Evolutionary conservation across 1,140 invertebrate genomes (phyloP).

Genomic region (Idris sp.): DNA sequence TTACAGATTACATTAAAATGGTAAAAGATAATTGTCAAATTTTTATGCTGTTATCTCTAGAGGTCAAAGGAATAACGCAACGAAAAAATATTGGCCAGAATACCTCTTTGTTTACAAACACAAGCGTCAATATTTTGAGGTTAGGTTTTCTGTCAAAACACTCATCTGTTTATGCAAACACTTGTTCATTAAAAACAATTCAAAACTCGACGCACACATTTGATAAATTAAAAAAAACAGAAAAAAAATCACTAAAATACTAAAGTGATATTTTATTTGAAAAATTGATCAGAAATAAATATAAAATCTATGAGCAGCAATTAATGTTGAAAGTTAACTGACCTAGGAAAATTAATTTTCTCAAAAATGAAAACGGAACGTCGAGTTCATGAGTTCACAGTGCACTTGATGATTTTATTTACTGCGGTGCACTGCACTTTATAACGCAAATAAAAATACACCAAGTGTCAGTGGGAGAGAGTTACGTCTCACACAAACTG

Average conservation of each 20-base stretch:
- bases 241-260: not conserved
- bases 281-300: not conserved
- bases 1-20: no score
- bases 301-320: no score
- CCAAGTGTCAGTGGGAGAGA: conserved; percentile 16
- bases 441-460: conserved; percentile 28
- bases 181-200: not conserved
- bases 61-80: no score
- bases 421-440: conserved; percentile 5
- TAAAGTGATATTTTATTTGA: not conserved
- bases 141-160: conserved; percentile 24
- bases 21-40: no score
- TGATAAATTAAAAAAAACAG: not conserved
- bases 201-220: no score
- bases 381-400: not conserved
- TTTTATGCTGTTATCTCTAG: no score
- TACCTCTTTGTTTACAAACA: conserved; percentile 13
- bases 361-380: conserved; percentile 10
- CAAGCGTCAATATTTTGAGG: conserved; percentile 13
- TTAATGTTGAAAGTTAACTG: conserved; percentile 9
- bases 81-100: no score
- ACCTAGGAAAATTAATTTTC: conserved; percentile 7
- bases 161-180: no score
- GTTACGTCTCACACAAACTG: conserved; percentile 20
- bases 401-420: conserved; percentile 23